Evolutionary conservation across 2,113 vertebrate species (phyloP).

Genomic region (Pyxicephalus adspersus): DNA sequence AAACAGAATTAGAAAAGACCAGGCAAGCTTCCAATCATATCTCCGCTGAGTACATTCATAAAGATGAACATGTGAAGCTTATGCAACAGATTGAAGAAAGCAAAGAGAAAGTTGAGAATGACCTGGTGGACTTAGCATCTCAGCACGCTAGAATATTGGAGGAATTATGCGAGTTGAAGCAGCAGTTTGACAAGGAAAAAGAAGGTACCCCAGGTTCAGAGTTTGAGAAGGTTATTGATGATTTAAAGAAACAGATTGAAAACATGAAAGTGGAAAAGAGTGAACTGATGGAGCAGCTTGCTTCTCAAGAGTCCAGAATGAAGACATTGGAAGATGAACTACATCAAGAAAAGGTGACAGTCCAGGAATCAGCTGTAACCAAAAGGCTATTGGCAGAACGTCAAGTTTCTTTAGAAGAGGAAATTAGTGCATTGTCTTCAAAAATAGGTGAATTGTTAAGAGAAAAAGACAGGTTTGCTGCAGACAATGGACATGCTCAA

Average conservation of each 20-base stretch:
- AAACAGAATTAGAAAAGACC: constrained; percentile 80
- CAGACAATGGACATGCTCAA: constrained; percentile 79
- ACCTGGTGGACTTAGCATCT: constrained; percentile 74
- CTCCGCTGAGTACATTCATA: constrained; percentile 67
- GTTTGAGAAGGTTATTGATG: constrained; percentile 82
- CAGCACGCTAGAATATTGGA: constrained; percentile 72
- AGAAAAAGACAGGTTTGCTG: constrained; percentile 85
- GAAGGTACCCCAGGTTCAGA: constrained; percentile 82
- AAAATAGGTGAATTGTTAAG: constrained; percentile 85
- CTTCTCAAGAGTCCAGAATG: constrained; percentile 76
- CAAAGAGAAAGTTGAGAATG: constrained; percentile 79
- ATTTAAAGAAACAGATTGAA: constrained; percentile 79
- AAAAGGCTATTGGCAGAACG: constrained; percentile 75
- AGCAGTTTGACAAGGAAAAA: constrained; percentile 81
- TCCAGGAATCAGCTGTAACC: constrained; percentile 77
- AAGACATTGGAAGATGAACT: constrained; percentile 80
- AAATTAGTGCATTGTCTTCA: constrained; percentile 78
- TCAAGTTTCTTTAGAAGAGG: constrained; percentile 74
- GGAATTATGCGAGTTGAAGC: constrained; percentile 78
- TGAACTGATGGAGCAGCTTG: constrained; percentile 74
- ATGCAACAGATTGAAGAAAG: constrained; percentile 68
- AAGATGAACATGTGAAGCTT: constrained; percentile 75
- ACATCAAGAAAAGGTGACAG: constrained; percentile 73
- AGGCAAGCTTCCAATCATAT: constrained; percentile 72
- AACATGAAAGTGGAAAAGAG: constrained; percentile 80